Percentiles rank a stretch among this genome's conserved stretches.
These are phyloP conservation scores for Lepidocyrtinus sp. DNA, from an alignment of 2,888 invertebrate species.

Conservation along the genomic window DNA sequence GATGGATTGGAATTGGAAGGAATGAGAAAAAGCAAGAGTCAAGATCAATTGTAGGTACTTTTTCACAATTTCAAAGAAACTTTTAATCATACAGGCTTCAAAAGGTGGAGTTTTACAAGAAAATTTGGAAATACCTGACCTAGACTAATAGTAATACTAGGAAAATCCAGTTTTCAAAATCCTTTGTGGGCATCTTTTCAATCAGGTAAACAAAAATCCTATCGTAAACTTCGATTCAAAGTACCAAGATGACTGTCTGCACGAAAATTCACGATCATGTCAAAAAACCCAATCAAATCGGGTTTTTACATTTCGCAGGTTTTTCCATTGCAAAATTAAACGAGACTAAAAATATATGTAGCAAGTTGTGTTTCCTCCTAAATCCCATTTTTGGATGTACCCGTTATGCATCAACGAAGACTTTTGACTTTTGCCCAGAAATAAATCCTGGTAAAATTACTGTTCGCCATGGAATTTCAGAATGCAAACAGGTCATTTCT, in stretches of 20 bases:
- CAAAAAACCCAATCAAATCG: neutral
- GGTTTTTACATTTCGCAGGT: neutral
- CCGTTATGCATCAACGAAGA: neutral
- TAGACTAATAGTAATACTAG: no score
- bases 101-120: no score
- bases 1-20: neutral
- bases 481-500: slow-evolving; percentile 22
- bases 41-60: no score
- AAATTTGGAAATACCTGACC: slow-evolving; percentile 4
- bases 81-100: no score
- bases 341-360: neutral
- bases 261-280: neutral
- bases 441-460: neutral
- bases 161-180: neutral
- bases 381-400: no score
- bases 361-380: no score
- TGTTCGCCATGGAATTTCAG: neutral
- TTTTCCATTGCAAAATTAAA: neutral
- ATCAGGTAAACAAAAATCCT: slow-evolving; percentile 6
- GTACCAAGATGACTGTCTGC: neutral
- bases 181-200: neutral
- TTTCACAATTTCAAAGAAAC: no score
- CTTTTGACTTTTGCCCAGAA: no score
- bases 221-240: neutral
- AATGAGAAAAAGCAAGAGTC: no score